Percentiles rank a stretch among this genome's conserved stretches.
phyloP scores from a whole-genome alignment of 2,797 vertebrate genomes.

The Neosalanx taihuensis region DNA sequence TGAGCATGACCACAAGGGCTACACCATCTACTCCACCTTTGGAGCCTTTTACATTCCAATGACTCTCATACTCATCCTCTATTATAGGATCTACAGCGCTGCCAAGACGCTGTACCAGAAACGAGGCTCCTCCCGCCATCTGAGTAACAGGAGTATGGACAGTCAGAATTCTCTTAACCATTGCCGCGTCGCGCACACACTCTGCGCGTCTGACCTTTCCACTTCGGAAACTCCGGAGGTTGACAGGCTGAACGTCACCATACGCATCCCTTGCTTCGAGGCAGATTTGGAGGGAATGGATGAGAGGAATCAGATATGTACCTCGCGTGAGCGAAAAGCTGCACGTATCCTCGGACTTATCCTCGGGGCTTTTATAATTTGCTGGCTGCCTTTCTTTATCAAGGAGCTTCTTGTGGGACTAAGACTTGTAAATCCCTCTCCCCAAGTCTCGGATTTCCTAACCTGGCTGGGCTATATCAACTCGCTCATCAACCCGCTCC shows the following conservation, averaged over 20 bases:
- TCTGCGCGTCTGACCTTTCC: slow-evolving; percentile 81
- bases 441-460: slow-evolving; percentile 78
- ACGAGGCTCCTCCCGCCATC: slow-evolving; percentile 82
- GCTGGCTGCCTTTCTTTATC: slow-evolving; percentile 91
- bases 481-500: slow-evolving; percentile 88
- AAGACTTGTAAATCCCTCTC: slow-evolving; percentile 70
- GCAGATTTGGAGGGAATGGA: slow-evolving; percentile 67
- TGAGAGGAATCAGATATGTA: slow-evolving; percentile 82
- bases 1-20: slow-evolving; percentile 83
- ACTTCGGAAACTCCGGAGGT: slow-evolving; percentile 75
- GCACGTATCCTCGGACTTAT: slow-evolving; percentile 86
- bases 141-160: slow-evolving; percentile 79
- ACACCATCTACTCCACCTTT: slow-evolving; percentile 86
- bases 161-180: slow-evolving; percentile 82
- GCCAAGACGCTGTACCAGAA: slow-evolving; percentile 89
- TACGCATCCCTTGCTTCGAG: slow-evolving; percentile 72
- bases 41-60: slow-evolving; percentile 90
- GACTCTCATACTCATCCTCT: slow-evolving; percentile 85
- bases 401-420: slow-evolving; percentile 86
- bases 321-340: slow-evolving; percentile 81
- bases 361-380: slow-evolving; percentile 86
- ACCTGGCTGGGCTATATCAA: slow-evolving; percentile 91
- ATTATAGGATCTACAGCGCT: slow-evolving; percentile 83
- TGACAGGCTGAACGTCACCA: slow-evolving; percentile 64
- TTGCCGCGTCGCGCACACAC: slow-evolving; percentile 78